Percentiles rank a stretch among this genome's conserved stretches.
Evolutionary conservation across 2,113 vertebrate genomes (phyloP).

Genomic region (Charina bottae): DNA sequence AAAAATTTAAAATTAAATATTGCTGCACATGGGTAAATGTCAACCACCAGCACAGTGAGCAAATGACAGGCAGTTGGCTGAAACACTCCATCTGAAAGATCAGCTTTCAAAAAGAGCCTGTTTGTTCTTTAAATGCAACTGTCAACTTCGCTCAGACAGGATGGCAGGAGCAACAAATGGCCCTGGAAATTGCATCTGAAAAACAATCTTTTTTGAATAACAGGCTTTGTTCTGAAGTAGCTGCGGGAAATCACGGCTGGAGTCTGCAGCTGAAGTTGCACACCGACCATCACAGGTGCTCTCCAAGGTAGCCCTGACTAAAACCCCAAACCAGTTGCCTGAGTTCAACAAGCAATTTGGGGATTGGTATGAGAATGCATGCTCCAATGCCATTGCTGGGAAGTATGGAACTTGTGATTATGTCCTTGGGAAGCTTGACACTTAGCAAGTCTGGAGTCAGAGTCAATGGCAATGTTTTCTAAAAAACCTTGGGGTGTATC

Average conservation of each 20-base stretch:
- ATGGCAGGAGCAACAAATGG: slow-evolving; percentile 55
- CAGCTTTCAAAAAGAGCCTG: slow-evolving; percentile 52
- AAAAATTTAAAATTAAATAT: slow-evolving; percentile 64
- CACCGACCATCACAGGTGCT: background rate
- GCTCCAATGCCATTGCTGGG: background rate
- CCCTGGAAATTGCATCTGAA: slow-evolving; percentile 33
- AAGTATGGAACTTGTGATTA: background rate
- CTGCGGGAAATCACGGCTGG: slow-evolving; percentile 24
- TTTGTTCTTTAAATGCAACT: slow-evolving; percentile 58
- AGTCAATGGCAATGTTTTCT: background rate
- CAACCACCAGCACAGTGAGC: slow-evolving; percentile 56
- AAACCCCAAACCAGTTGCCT: background rate
- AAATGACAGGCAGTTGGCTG: slow-evolving; percentile 48
- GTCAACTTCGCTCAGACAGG: slow-evolving; percentile 48
- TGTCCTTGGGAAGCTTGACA: background rate
- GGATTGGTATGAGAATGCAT: background rate
- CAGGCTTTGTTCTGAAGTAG: slow-evolving; percentile 22
- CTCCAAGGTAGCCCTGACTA: background rate
- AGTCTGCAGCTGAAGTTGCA: slow-evolving; percentile 9
- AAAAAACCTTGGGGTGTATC: background rate
- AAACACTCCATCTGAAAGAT: slow-evolving; percentile 39
- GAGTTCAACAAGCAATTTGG: background rate
- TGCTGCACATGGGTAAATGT: slow-evolving; percentile 63
- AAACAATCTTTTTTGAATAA: slow-evolving; percentile 27
- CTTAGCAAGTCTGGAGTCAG: background rate